Percentiles rank a stretch among this genome's conserved stretches.
Conservation (phyloP, 2,888 invertebrate species). For the Cantharis rustica region DNA sequence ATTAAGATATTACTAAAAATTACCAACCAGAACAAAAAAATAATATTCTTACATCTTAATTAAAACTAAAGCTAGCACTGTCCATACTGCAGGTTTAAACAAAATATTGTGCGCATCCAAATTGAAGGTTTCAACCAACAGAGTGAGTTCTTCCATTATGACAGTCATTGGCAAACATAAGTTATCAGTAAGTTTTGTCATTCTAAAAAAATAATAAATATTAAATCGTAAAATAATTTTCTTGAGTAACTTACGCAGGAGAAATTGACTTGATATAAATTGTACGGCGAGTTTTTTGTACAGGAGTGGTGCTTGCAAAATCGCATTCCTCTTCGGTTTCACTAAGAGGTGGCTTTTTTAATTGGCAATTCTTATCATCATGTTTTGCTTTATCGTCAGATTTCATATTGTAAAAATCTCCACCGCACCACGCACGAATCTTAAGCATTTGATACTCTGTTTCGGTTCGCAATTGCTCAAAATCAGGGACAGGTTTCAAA, state of each 20-base stretch:
- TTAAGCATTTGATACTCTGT: constrained; percentile 67
- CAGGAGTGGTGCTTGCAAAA: constrained; percentile 69
- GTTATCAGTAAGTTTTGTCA: constrained; percentile 41
- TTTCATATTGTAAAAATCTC: constrained; percentile 56
- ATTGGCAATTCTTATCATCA: constrained; percentile 33
- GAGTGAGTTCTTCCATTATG: constrained; percentile 55
- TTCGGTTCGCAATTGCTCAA: constrained; percentile 65
- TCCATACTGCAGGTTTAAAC: constrained; percentile 75
- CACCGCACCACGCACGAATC: constrained; percentile 67
- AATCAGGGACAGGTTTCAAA: constrained; percentile 65
- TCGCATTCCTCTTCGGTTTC: constrained; percentile 61
- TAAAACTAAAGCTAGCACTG: constrained; percentile 69
- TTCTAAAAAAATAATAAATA: constrained; percentile 36
- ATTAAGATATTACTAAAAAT: background rate
- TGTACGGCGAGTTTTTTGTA: constrained; percentile 68
- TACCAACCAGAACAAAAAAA: constrained; percentile 2
- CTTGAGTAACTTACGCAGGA: constrained; percentile 58
- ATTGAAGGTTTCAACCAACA: constrained; percentile 68
- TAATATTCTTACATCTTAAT: constrained; percentile 65
- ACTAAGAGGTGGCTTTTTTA: constrained; percentile 39
- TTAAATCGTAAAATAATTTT: background rate
- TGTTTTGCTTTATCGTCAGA: constrained; percentile 33
- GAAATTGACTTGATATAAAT: constrained; percentile 72
- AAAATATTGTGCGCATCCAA: constrained; percentile 72
- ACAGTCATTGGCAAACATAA: constrained; percentile 23